Percentiles rank a stretch among this genome's conserved stretches.
Conservation (phyloP, 2,113 vertebrate species). For the Xenopus laevis region DNA sequence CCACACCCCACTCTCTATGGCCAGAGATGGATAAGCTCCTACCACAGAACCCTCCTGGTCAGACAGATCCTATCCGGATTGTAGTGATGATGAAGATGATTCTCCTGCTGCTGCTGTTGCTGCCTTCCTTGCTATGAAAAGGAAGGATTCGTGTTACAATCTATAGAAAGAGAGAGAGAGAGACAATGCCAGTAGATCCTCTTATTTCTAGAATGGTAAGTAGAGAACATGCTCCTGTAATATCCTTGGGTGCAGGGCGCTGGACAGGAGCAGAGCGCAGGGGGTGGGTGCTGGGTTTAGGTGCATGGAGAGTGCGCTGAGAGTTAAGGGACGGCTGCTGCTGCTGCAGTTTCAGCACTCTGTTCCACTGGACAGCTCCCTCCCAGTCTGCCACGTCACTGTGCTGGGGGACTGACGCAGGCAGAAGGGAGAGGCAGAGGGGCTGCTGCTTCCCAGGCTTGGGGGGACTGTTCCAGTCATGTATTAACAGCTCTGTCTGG, state of each 20-base stretch:
- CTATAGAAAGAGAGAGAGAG: slow-evolving; percentile 32
- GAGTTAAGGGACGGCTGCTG: slow-evolving; percentile 48
- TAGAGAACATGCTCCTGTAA: no score
- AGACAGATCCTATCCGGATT: no score
- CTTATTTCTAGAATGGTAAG: background rate
- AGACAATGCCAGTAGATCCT: background rate
- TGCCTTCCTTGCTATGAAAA: background rate
- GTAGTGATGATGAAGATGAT: background rate
- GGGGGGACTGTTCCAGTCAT: no score
- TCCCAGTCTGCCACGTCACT: slow-evolving; percentile 63
- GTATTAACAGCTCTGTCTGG: no score
- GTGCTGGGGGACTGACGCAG: slow-evolving; percentile 46
- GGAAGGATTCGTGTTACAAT: slow-evolving; percentile 53
- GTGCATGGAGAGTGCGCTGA: slow-evolving; percentile 49
- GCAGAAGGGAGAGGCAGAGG: background rate
- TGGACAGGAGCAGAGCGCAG: slow-evolving; percentile 10
- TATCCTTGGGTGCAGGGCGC: slow-evolving; percentile 22
- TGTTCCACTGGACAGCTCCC: slow-evolving; percentile 70
- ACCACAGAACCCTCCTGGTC: background rate
- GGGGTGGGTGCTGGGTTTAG: slow-evolving; percentile 28
- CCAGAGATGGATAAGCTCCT: background rate
- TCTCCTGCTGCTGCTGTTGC: background rate
- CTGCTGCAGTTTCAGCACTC: slow-evolving; percentile 70
- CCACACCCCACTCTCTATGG: background rate
- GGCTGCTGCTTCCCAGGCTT: background rate